phyloP scores from a whole-genome alignment of 2,888 invertebrate species.

The Cylindroiulus punctatus region DNA sequence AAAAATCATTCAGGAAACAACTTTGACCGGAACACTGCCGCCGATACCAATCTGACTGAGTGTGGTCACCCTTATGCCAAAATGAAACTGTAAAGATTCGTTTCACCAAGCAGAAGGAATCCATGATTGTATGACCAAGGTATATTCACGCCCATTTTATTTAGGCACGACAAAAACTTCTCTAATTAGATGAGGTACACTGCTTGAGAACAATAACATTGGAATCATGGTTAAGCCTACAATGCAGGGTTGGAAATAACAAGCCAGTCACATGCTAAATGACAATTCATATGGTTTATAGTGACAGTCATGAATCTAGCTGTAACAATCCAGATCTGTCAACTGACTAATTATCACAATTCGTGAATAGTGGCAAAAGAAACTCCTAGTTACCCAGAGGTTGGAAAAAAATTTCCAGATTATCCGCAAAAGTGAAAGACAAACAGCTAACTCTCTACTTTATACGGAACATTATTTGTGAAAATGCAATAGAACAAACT shows the following conservation, averaged over 20 bases:
- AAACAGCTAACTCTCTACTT: too few relatives aligned
- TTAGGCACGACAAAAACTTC: neutral
- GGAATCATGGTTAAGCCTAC: neutral
- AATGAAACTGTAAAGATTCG: neutral
- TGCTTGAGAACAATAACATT: neutral
- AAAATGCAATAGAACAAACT: too few relatives aligned
- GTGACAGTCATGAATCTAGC: neutral
- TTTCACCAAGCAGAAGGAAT: conserved; percentile 16
- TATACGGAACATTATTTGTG: too few relatives aligned
- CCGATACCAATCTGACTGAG: conserved; percentile 1
- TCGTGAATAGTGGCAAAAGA: too few relatives aligned
- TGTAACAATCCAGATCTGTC: neutral
- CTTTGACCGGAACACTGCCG: conserved; percentile 20
- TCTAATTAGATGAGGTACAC: conserved; percentile 9
- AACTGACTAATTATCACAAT: too few relatives aligned
- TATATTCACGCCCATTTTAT: conserved; percentile 12
- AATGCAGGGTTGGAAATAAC: neutral
- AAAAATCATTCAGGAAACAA: neutral
- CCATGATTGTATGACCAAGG: neutral
- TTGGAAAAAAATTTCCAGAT: too few relatives aligned
- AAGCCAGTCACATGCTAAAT: neutral
- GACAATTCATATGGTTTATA: neutral
- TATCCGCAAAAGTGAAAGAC: too few relatives aligned
- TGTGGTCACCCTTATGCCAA: neutral
- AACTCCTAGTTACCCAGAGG: too few relatives aligned